Base-by-base conservation (phyloP, 2,113 vertebrate species). In the Merops nubicus region DNA sequence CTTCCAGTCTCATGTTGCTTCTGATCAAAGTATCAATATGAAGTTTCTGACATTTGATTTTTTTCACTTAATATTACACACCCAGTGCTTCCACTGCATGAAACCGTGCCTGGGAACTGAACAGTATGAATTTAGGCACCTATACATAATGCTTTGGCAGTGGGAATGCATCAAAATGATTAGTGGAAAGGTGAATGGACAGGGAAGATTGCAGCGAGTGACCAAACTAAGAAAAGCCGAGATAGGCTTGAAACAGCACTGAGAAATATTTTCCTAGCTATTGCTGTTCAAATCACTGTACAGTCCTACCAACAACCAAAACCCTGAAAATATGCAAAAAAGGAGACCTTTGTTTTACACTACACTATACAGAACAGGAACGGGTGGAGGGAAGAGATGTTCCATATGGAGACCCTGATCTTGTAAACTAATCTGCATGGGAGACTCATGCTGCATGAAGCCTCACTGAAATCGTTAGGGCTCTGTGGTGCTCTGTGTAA, bases 21-120 rank as follows among this genome's bases (percentile, higher is more conserved):
- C 94, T 97, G 98, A 98, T 97, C 98, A 94, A 95, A 96, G 93
- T 94, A 96, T 96, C 94, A 80, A 94, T 95, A 89, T 67, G 96
- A 92, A 91, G 85, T 94, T 97, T 94, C 92, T 93, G 89, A 97
- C 85, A 65, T 72, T 76, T 26, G 19, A 63, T 54, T 64, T 97
- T 93, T 90, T 75, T 67, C 36, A 16, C 38, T 74, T 96, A 78
- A 65, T 85, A 64, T 65, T 94, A 48, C 54, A 74, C 47, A 89
- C 21, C 5, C 62, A 73, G 72, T 53, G 10, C 51, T 77, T 50
- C 15, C 13, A 29, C 68, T 70, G 40, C 8, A 42, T 5, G 13
- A 83, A 90, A 57, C 76, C 81, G 42, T 38, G 43, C 8, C 40
- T 86, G 57, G 33, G 40, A 89, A 38, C 6, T 16, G 18, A 38